These are phyloP conservation scores for Jaculus jaculus DNA, from an alignment of 2,113 vertebrate genomes.

Conservation along the genomic window DNA sequence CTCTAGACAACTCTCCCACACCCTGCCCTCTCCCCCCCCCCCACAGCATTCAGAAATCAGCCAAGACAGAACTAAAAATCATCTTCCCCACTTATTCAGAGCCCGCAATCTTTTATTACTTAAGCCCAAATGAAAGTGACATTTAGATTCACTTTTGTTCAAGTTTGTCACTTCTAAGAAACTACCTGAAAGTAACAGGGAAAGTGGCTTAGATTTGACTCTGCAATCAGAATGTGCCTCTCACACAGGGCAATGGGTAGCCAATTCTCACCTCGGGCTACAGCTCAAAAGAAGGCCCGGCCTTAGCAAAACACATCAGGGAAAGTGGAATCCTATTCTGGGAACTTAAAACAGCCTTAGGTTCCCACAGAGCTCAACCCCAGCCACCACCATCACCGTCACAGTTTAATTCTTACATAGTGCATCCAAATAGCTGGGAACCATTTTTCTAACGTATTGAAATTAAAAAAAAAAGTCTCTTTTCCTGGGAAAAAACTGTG, in stretches of 20 bases:
- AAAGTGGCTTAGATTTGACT: background rate
- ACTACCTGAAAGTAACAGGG: background rate
- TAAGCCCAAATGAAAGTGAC: slow-evolving; percentile 43
- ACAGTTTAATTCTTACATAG: background rate
- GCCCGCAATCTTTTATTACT: slow-evolving; percentile 15
- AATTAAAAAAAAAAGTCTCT: slow-evolving; percentile 28
- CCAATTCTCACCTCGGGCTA: background rate
- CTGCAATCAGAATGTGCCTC: background rate
- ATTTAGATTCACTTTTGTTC: slow-evolving; percentile 38
- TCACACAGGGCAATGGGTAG: background rate
- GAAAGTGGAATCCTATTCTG: background rate
- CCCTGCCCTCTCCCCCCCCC: background rate
- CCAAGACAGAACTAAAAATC: background rate
- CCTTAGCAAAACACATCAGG: background rate
- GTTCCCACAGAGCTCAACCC: background rate
- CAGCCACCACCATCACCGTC: background rate
- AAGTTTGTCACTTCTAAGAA: slow-evolving; percentile 37
- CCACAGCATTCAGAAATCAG: background rate
- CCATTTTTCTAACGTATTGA: background rate
- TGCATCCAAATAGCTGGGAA: background rate
- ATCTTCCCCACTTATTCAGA: background rate
- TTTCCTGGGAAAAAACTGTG: background rate
- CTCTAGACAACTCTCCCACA: too few relatives aligned
- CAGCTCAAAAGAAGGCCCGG: background rate
- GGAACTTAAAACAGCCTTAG: background rate